Evolutionary conservation across 53 echinoderm and acorn worm species (phyloP).

Genomic region (Temnopleurus reevesii): DNA sequence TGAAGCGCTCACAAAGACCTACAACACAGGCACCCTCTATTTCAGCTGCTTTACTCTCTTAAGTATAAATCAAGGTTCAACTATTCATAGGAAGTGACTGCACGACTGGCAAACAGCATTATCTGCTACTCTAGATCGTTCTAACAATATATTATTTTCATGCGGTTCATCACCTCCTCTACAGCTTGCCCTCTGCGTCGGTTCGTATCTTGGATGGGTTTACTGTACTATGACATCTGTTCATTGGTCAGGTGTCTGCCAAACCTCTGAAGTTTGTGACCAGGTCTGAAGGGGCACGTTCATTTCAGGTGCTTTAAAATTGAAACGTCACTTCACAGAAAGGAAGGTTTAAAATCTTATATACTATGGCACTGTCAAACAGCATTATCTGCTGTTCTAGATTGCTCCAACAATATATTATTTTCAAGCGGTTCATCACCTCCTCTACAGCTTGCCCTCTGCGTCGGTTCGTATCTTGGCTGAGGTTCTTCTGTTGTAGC

Average conservation of each 20-base stretch:
- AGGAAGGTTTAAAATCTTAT: background rate
- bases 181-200: background rate
- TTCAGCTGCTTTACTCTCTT: no score
- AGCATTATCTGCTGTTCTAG: background rate
- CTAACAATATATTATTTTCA: background rate
- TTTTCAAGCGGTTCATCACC: background rate
- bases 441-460: background rate
- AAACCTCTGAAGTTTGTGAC: no score
- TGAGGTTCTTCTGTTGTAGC: background rate
- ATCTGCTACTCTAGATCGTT: background rate
- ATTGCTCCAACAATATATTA: background rate
- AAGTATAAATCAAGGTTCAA: no score
- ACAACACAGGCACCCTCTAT: no score
- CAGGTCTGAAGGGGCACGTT: slow-evolving; percentile 22
- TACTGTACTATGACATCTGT: background rate
- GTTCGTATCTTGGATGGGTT: background rate
- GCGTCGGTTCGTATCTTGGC: slow-evolving; percentile 19
- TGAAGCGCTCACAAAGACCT: no score
- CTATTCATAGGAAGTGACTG: no score
- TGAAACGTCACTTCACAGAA: no score
- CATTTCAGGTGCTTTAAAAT: no score
- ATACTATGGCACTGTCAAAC: background rate
- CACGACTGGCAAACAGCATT: background rate
- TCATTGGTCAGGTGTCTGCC: no score
- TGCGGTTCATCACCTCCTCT: background rate